Evolutionary conservation across 2,797 vertebrate species (phyloP), one percentile per base, ranked within the genome.

Genomic region (Macropodus opercularis): DNA sequence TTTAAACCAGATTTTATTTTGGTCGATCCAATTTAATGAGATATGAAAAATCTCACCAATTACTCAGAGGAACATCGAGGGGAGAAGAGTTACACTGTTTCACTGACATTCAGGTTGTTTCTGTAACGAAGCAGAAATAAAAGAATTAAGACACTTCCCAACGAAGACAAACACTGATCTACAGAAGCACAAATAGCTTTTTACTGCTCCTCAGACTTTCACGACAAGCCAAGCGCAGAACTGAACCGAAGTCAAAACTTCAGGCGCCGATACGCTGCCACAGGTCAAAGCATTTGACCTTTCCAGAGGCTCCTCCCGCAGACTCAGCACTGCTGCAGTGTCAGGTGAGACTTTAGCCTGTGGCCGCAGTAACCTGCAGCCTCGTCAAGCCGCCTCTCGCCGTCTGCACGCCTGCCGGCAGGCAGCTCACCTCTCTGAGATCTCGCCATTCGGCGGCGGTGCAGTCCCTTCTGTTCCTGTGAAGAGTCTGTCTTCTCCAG

Each of bases 361-460:
- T n/a, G n/a, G n/a, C n/a, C n/a, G n/a, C n/a, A n/a, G n/a, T n/a
- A n/a, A n/a, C n/a, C n/a, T n/a, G n/a, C n/a, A n/a, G n/a, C n/a
- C n/a, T n/a, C n/a, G n/a, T n/a, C n/a, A n/a, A n/a, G n/a, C n/a
- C n/a, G n/a, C n/a, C n/a, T n/a, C n/a, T n/a, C n/a, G n/a, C n/a
- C n/a, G n/a, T n/a, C n/a, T n/a, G n/a, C n/a, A n/a, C n/a, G n/a
- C n/a, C n/a, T n/a, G n/a, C n/a, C n/a, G n/a, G n/a, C n/a, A n/a
- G n/a, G n/a, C n/a, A n/a, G 2, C 83, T 78, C 78, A 93, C 92
- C 85, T 93, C 87, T 93, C 91, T 62, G 88, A 84, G 39, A 76
- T 72, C 67, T 90, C 87, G 54, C 71, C 65, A 34, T 91, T 85
- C 85, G 83, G 63, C 2, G 79, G 85, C 22, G 85, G 75, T 43